Evolutionary conservation across 2,888 invertebrate genomes (phyloP).

Genomic region (Phasia obesa): DNA sequence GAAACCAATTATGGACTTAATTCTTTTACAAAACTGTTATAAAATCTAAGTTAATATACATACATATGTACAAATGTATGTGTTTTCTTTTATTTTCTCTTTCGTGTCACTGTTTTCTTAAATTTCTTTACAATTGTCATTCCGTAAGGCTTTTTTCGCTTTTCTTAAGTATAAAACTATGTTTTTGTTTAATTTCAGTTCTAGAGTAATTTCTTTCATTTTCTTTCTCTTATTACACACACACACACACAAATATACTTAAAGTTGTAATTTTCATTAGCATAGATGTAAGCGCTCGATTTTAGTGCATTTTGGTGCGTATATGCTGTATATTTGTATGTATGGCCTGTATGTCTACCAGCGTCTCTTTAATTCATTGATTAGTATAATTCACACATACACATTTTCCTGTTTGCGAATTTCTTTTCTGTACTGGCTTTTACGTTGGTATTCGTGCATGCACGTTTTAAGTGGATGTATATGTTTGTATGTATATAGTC

Average conservation of each 20-base stretch:
- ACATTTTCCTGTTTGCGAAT: slow-evolving; percentile 6
- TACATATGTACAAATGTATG: neutral
- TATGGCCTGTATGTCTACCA: slow-evolving; percentile 8
- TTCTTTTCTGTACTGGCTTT: slow-evolving; percentile 1
- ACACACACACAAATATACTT: neutral
- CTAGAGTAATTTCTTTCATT: neutral
- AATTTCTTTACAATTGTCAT: slow-evolving; percentile 9
- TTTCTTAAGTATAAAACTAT: slow-evolving; percentile 1
- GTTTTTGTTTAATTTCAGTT: neutral
- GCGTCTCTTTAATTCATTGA: slow-evolving; percentile 80
- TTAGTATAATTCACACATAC: slow-evolving; percentile 75
- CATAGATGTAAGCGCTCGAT: neutral
- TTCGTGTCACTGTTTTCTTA: neutral
- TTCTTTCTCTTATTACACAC: neutral
- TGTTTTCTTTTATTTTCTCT: slow-evolving; percentile 1
- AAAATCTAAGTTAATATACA: neutral
- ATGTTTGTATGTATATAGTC: too few species aligned
- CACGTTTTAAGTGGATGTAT: slow-evolving; percentile 6
- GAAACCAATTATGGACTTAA: neutral
- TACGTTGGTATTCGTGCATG: slow-evolving; percentile 1
- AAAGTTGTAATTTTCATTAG: slow-evolving; percentile 3
- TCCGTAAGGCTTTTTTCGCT: slow-evolving; percentile 6
- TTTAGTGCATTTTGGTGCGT: neutral
- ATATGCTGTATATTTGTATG: neutral
- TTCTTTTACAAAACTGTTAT: neutral